These are phyloP conservation scores for Eupithecia vulgata DNA, from an alignment of 2,888 invertebrate species.

Conservation along the genomic window DNA sequence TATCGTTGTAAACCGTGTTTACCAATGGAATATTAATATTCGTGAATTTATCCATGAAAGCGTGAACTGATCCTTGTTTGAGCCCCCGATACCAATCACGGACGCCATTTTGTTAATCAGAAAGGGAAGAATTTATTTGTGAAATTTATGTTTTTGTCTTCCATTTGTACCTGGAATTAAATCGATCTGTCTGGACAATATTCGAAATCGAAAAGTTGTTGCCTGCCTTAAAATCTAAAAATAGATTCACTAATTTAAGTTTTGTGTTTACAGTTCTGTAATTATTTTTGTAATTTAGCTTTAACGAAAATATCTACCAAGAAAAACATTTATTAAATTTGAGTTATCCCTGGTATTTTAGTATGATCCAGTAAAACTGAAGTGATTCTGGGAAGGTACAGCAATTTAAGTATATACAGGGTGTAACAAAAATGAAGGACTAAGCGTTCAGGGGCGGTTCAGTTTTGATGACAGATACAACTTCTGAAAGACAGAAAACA, in stretches of 20 bases:
- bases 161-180: neutral
- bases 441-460: too few species aligned
- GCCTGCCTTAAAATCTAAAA: neutral
- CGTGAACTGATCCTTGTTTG: neutral
- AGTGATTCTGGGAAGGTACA: neutral
- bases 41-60: neutral
- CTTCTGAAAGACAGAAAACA: too few species aligned
- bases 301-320: neutral
- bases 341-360: neutral
- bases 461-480: too few species aligned
- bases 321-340: neutral
- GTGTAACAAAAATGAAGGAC: too few species aligned
- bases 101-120: constrained; percentile 6
- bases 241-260: neutral
- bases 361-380: neutral
- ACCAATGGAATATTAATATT: neutral
- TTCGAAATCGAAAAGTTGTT: neutral
- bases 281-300: neutral
- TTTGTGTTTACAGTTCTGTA: neutral
- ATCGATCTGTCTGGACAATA: neutral
- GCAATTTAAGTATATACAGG: neutral
- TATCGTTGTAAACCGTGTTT: neutral
- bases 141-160: neutral
- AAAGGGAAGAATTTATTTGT: neutral
- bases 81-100: neutral